Percentiles rank a stretch among this genome's conserved stretches.
Conservation (phyloP, 2,797 vertebrate species). For the Schizopygopsis pylzovi region DNA sequence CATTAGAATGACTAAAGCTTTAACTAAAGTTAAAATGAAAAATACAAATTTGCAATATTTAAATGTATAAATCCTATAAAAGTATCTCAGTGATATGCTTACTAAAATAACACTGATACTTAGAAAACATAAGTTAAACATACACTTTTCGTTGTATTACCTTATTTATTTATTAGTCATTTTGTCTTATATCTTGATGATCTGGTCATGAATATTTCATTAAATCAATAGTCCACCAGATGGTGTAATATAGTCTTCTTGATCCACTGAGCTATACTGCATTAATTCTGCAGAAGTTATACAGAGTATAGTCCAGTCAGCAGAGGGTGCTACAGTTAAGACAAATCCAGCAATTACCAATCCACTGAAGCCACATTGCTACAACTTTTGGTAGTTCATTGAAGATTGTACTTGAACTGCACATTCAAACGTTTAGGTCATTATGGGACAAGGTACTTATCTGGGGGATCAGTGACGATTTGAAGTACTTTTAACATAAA, state of each 20-base stretch:
- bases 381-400: neutral
- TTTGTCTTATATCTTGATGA: neutral
- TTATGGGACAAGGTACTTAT: neutral
- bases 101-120: neutral
- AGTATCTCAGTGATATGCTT: neutral
- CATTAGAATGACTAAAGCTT: neutral
- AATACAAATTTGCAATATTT: neutral
- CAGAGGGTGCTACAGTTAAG: conserved; percentile 32
- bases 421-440: neutral
- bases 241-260: conserved; percentile 2
- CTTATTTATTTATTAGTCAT: neutral
- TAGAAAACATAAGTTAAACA: neutral
- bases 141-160: neutral
- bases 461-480: neutral
- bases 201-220: neutral
- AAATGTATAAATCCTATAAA: neutral
- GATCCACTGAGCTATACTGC: neutral
- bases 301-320: neutral
- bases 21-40: neutral
- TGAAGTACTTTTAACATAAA: neutral
- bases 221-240: conserved; percentile 13
- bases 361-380: neutral
- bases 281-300: neutral
- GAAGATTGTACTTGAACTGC: neutral
- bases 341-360: neutral